Percentiles rank a stretch among this genome's conserved stretches.
phyloP scores from a whole-genome alignment of 1,140 invertebrate genomes.

The Limonius californicus region DNA sequence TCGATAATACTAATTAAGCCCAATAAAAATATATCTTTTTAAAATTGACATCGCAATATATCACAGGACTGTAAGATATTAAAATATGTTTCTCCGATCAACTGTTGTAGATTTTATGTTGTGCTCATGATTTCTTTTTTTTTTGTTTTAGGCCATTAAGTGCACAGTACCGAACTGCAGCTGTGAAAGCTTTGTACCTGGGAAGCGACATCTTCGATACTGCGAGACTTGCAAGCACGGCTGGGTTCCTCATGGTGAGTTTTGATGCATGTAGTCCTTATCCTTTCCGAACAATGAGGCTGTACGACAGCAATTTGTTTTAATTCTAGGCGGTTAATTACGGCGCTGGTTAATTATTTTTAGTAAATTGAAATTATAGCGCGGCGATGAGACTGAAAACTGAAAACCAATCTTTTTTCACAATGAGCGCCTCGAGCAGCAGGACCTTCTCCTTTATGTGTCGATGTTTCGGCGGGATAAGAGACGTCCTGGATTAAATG shows the following conservation, averaged over 20 bases:
- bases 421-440: neutral
- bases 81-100: too few relatives aligned
- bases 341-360: too few relatives aligned
- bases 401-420: neutral
- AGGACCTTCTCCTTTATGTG: neutral
- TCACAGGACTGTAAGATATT: too few relatives aligned
- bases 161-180: slow-evolving; percentile 67
- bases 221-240: slow-evolving; percentile 73
- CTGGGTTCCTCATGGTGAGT: slow-evolving; percentile 77
- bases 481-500: slow-evolving; percentile 10
- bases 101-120: too few relatives aligned
- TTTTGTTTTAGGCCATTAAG: slow-evolving; percentile 62
- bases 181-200: slow-evolving; percentile 73
- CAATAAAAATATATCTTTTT: too few relatives aligned
- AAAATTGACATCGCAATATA: too few relatives aligned
- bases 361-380: too few relatives aligned
- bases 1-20: too few relatives aligned
- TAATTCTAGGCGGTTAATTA: too few relatives aligned
- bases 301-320: too few relatives aligned
- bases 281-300: too few relatives aligned
- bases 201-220: slow-evolving; percentile 63
- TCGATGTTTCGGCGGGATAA: neutral
- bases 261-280: neutral
- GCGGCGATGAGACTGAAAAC: neutral
- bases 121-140: too few relatives aligned